Evolutionary conservation across 2,797 vertebrate genomes (phyloP).

Genomic region (Percopsis omiscomaycus): DNA sequence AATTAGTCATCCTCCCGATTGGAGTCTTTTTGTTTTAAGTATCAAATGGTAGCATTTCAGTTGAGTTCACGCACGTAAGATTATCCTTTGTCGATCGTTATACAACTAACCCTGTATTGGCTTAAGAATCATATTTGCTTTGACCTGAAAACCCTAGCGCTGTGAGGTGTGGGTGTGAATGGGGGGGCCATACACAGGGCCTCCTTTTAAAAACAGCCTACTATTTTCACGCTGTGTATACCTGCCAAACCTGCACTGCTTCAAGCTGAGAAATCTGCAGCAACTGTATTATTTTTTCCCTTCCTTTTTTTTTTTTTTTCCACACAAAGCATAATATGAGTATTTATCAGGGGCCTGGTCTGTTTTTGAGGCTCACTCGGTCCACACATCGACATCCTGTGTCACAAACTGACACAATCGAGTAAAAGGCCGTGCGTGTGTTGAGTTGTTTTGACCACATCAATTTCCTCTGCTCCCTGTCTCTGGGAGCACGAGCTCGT

Average conservation of each 20-base stretch:
- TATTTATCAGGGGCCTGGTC: slow-evolving; percentile 51
- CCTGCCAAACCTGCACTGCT: slow-evolving; percentile 71
- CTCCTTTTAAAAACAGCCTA: slow-evolving; percentile 57
- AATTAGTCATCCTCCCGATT: not conserved
- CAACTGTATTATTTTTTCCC: slow-evolving; percentile 24
- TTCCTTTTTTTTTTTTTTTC: slow-evolving; percentile 35
- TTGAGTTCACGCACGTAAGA: slow-evolving; percentile 15
- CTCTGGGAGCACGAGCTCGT: slow-evolving; percentile 33
- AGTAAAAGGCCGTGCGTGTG: slow-evolving; percentile 5
- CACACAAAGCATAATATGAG: slow-evolving; percentile 60
- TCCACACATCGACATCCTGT: slow-evolving; percentile 61
- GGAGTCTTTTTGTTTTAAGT: slow-evolving; percentile 6
- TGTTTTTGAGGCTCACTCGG: slow-evolving; percentile 63
- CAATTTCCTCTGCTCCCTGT: slow-evolving; percentile 14
- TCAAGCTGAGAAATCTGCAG: slow-evolving; percentile 58
- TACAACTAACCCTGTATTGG: slow-evolving; percentile 7
- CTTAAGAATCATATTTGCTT: slow-evolving; percentile 7
- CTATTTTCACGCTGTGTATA: slow-evolving; percentile 61
- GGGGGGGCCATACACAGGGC: slow-evolving; percentile 51
- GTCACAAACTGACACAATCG: slow-evolving; percentile 52
- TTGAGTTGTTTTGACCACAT: slow-evolving; percentile 51
- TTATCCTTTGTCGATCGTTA: slow-evolving; percentile 7
- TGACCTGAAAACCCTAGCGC: slow-evolving; percentile 13
- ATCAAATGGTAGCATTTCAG: slow-evolving; percentile 29
- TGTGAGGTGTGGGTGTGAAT: slow-evolving; percentile 31